These are phyloP conservation scores for Henricia sp. DNA, from an alignment of 53 echinoderm and acorn worm species.

Conservation along the genomic window DNA sequence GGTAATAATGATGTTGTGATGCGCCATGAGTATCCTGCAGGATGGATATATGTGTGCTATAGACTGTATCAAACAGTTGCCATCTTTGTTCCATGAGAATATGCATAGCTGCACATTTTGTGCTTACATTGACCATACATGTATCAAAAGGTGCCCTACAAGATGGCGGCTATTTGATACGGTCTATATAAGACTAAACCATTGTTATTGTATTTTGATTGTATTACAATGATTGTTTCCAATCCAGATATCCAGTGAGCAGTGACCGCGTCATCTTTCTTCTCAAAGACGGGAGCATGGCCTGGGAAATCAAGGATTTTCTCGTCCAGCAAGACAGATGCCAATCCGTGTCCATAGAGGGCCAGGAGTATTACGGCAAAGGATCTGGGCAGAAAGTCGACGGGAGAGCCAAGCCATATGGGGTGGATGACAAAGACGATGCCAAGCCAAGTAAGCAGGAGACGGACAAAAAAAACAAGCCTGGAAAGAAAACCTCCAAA, in stretches of 20 bases:
- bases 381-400: conserved; percentile 79
- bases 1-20: too few species aligned
- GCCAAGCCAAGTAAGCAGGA: conserved; percentile 50
- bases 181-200: too few species aligned
- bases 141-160: too few species aligned
- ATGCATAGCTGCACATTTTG: too few species aligned
- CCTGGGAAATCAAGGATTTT: conserved; percentile 96
- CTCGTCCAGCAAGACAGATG: conserved; percentile 88
- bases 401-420: conserved; percentile 42
- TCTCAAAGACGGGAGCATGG: conserved; percentile 80
- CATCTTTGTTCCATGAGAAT: too few species aligned
- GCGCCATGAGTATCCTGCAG: too few species aligned
- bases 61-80: too few species aligned
- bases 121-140: too few species aligned
- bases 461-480: conserved; percentile 37
- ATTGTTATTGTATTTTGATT: too few species aligned
- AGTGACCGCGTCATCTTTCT: conserved; percentile 82
- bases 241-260: conserved; percentile 80
- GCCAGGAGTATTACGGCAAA: conserved; percentile 82
- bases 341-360: conserved; percentile 82
- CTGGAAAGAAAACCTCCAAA: neutral
- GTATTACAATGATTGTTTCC: too few species aligned
- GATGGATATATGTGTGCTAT: too few species aligned
- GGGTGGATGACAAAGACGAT: conserved; percentile 44
- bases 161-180: too few species aligned